Base-by-base conservation (phyloP, 1,140 invertebrate genomes). In the Papilio polyxenes region DNA sequence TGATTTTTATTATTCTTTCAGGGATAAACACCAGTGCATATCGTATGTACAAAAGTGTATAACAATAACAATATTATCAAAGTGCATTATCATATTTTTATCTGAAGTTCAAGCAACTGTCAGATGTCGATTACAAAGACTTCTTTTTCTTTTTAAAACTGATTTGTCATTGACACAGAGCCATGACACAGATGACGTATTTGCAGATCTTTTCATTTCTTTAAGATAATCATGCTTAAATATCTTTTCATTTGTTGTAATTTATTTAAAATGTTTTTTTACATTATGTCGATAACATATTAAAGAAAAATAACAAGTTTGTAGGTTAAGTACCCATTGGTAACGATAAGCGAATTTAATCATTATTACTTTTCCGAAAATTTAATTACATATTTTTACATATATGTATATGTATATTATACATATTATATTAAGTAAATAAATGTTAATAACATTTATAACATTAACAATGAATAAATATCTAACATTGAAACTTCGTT, bases 111-210 rank as follows among this genome's bases (percentile, higher is more conserved):
- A 72, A 72, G 65, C 23, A 72, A 72, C 59, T 20, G n/a, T 23
- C 23, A 31, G 62, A 53, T 37, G 17, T 20, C 78, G 65, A 48
- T 48, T 15, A 80, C 49, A 78, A 53, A 59, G 53, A 56, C 6
- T 53, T 13, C 48, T 77, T 51, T 77, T 77, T 48, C 76, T 78
- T 78, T 56, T 48, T 10, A 69, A 65, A 80, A 80, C 59, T 65
- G 56, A 65, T 80, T 69, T 80, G 37, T 65, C 65, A 72, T 37
- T 65, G 62, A 65, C 59, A 62, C n/a, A 20, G 7, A 65, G 62
- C 62, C 62, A 65, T 65, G 62, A 65, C 65, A 72, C 15, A 72
- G 13, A 72, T 72, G 65, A 13, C 37, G 2, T 72, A 40, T 15
- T 37, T 72, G 31, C 20, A 65, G 23, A 72, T 72, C 31, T 72